Evolutionary conservation across 1,140 invertebrate species (phyloP).

Genomic region (Copidosoma floridanum): DNA sequence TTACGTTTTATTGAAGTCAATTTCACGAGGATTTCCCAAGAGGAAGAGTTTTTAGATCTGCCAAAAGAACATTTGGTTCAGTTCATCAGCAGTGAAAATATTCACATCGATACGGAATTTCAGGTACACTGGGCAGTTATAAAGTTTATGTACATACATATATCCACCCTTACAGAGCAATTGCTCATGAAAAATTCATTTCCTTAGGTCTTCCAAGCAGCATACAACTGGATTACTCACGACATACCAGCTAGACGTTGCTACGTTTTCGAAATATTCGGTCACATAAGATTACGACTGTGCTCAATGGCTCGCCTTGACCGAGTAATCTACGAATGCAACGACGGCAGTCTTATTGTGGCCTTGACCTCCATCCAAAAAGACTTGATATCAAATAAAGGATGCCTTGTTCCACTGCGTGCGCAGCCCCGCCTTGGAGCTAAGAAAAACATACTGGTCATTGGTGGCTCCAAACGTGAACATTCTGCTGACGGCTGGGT

Average conservation of each 20-base stretch:
- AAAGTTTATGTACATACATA: too few relatives aligned
- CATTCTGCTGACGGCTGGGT: constrained; percentile 62
- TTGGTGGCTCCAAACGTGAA: constrained; percentile 86
- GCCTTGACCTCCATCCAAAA: constrained; percentile 78
- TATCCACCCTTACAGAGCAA: too few relatives aligned
- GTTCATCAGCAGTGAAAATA: constrained; percentile 82
- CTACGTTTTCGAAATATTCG: constrained; percentile 85
- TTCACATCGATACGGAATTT: constrained; percentile 88
- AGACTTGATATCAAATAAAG: constrained; percentile 76
- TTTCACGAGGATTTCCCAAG: constrained; percentile 77
- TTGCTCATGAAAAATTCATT: too few relatives aligned
- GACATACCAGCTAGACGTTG: constrained; percentile 76
- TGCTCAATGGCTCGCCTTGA: constrained; percentile 81
- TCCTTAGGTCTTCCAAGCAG: constrained; percentile 79
- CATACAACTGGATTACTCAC: constrained; percentile 86
- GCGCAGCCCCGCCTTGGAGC: constrained; percentile 78
- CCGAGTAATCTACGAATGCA: constrained; percentile 75
- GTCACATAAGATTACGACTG: constrained; percentile 80
- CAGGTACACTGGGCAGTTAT: too few relatives aligned
- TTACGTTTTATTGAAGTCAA: constrained; percentile 83
- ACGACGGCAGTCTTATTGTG: constrained; percentile 77
- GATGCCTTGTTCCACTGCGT: constrained; percentile 72
- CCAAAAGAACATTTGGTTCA: constrained; percentile 77
- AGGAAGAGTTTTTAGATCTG: constrained; percentile 88
- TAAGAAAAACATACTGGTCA: constrained; percentile 85